Conservation (phyloP, 2,113 vertebrate species). For the Phalacrocorax pelagicus region DNA sequence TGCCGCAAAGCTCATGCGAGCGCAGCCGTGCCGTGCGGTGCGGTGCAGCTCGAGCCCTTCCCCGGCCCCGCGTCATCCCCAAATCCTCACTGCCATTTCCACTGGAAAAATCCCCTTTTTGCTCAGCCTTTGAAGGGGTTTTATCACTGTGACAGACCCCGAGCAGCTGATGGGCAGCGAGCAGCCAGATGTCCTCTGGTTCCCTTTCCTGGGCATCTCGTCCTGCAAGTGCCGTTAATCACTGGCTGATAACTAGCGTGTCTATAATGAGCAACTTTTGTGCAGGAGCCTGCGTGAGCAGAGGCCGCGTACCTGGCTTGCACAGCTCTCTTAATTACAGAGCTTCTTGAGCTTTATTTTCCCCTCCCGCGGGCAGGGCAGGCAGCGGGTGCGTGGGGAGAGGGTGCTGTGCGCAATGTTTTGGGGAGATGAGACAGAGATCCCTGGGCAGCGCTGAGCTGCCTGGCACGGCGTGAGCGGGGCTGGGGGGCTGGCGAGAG, state of each 20-base stretch:
- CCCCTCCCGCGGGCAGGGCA: neutral
- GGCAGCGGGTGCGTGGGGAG: neutral
- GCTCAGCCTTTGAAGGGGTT: neutral
- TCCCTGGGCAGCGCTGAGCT: neutral
- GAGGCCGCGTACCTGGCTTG: neutral
- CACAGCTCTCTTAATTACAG: neutral
- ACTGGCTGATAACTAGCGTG: neutral
- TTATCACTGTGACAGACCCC: rapidly evolving
- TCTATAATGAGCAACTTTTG: neutral
- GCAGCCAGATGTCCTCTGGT: neutral
- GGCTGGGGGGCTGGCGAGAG: neutral
- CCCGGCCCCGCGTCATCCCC: neutral
- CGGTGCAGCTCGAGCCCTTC: neutral
- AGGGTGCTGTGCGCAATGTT: rapidly evolving
- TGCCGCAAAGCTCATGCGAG: neutral
- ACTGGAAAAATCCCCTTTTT: neutral
- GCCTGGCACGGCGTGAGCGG: neutral
- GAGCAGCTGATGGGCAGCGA: neutral
- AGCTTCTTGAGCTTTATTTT: neutral
- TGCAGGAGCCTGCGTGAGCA: neutral
- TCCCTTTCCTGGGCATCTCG: neutral
- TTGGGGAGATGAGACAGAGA: neutral
- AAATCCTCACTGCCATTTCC: rapidly evolving
- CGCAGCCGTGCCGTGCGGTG: neutral
- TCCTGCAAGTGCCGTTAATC: neutral